A percentile compares a stretch with the other conserved stretches of the same genome.
Evolutionary conservation across 2,888 invertebrate species (phyloP).

Genomic region (Tipula lateralis): DNA sequence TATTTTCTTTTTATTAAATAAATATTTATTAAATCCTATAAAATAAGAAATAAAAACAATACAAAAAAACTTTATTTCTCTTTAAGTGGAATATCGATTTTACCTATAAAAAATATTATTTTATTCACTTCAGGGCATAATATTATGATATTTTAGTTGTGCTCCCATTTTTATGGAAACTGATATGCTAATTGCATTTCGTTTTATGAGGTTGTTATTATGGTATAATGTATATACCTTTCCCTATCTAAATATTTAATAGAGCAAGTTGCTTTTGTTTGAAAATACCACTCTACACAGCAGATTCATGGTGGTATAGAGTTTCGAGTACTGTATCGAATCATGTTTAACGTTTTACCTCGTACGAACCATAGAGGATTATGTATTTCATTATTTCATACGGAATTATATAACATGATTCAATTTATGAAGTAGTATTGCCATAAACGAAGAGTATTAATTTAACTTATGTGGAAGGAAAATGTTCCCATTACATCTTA

Average conservation of each 20-base stretch:
- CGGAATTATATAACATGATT: too few relatives aligned
- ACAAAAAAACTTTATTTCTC: neutral
- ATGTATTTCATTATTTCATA: too few relatives aligned
- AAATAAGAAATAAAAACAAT: neutral
- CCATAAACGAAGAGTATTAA: too few relatives aligned
- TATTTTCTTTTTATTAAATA: slow-evolving; percentile 15
- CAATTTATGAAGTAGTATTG: too few relatives aligned
- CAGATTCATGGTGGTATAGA: neutral
- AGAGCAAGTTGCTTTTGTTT: neutral
- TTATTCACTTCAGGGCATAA: neutral
- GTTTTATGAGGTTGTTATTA: neutral
- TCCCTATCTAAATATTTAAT: neutral
- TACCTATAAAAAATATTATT: neutral
- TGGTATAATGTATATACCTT: neutral
- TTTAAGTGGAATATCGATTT: neutral
- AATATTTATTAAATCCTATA: slow-evolving; percentile 9
- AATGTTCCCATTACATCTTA: too few relatives aligned
- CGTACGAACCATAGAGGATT: too few relatives aligned
- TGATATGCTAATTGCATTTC: neutral
- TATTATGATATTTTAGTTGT: neutral
- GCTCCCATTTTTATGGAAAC: neutral
- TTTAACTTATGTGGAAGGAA: too few relatives aligned
- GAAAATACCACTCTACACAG: neutral
- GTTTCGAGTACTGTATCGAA: neutral
- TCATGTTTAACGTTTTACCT: too few relatives aligned